Percentiles rank a stretch among this genome's conserved stretches.
Evolutionary conservation across 2,888 invertebrate species (phyloP).

Genomic region (Pasiphila rectangulata): DNA sequence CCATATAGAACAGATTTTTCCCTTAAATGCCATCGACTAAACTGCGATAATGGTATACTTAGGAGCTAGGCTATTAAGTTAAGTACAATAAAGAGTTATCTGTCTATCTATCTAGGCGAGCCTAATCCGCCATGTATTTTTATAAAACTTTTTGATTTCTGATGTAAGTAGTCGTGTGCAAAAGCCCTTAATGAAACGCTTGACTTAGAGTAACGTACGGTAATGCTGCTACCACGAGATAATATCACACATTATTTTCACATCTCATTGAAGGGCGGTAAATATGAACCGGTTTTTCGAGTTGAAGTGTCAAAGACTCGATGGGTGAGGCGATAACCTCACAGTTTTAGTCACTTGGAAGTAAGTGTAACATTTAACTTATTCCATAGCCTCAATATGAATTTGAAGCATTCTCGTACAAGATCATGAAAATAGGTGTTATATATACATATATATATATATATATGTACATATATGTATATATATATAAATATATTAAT

Average conservation of each 20-base stretch:
- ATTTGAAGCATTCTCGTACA: background rate
- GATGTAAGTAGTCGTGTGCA: slow-evolving; percentile 10
- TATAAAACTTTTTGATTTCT: background rate
- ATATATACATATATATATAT: too few relatives aligned
- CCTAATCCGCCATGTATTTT: too few relatives aligned
- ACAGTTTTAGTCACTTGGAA: slow-evolving; percentile 49
- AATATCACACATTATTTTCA: slow-evolving; percentile 69
- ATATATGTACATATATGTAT: too few relatives aligned
- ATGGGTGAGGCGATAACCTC: slow-evolving; percentile 56
- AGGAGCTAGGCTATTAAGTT: too few relatives aligned
- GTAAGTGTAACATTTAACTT: slow-evolving; percentile 17
- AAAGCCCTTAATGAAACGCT: slow-evolving; percentile 28
- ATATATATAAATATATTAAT: too few relatives aligned
- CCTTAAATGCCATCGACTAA: too few relatives aligned
- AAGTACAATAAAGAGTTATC: too few relatives aligned
- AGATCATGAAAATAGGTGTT: too few relatives aligned
- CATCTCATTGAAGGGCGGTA: slow-evolving; percentile 61
- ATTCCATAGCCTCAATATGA: too few relatives aligned
- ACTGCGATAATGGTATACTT: too few relatives aligned
- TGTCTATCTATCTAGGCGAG: too few relatives aligned
- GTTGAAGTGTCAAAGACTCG: slow-evolving; percentile 58
- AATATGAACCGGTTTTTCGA: slow-evolving; percentile 62
- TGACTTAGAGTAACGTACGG: slow-evolving; percentile 56
- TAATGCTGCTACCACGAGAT: slow-evolving; percentile 47
- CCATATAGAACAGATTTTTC: too few relatives aligned